Base-by-base conservation (phyloP, 2,113 vertebrate genomes). In the Lipotes vexillifer region DNA sequence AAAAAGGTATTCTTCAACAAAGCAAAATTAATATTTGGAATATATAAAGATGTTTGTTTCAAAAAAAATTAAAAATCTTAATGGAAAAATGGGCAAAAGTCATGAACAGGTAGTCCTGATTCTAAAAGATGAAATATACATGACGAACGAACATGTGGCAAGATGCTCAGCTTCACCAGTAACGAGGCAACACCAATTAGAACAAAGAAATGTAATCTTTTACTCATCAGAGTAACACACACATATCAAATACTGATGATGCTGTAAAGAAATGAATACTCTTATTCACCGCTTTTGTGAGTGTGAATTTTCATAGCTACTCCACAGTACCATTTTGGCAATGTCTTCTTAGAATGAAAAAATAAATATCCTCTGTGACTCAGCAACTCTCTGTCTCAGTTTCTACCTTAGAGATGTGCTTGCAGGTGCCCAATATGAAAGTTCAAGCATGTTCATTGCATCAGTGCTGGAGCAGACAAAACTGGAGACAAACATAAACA, bases 151-250 rank as follows among this genome's bases (percentile, higher is more conserved):
- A 66, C 55, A 46, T 3, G 14, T 36, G 29, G 90, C 77, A 78
- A 55, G 14, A 86, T 27, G 69, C 10, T 21, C 66, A 68, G 18
- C 15, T 71, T 78, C 74, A 13, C 69, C 29, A 8, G 27, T 15
- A 63, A 59, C 1, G 52, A 83, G 27, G 18, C 29, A 21, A 61
- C 13, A 17, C 15, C 74, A 69, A 13, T 69, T 80, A 72, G 46
- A 94, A 78, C 7, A 61, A 80, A 92, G 38, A 88, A 82, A 75
- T 25, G 6, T 6, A 55, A 31, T 63, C 63, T 84, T 87, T 78
- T 66, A 72, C 17, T 95, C 52, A 15, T 41, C 1, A 18, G 46
- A 31, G n/a, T n/a, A 66, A 63, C 46, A 69, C 29, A 25, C 13
- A 36, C 23, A 18, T 13, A 14, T 49, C n/a, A 38, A 61, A 61